A percentile compares a stretch with the other conserved stretches of the same genome.
phyloP scores from a whole-genome alignment of 2,113 vertebrate species.

The Origma solitaria region DNA sequence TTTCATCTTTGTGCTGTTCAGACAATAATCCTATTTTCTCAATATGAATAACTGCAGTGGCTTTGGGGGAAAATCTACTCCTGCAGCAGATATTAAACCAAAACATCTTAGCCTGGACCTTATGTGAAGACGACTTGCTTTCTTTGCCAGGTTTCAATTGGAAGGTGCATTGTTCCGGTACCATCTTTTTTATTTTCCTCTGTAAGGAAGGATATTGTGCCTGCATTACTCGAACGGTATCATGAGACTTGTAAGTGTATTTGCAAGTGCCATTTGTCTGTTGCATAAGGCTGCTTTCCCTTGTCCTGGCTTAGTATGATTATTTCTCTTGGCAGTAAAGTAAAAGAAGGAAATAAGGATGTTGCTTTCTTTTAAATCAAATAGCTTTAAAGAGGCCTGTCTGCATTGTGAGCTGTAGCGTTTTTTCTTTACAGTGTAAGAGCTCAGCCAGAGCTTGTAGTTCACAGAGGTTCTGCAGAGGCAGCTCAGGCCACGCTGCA shows the following conservation, averaged over 20 bases:
- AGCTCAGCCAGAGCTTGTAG: background rate
- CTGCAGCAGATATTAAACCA: background rate
- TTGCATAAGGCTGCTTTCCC: background rate
- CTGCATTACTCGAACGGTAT: background rate
- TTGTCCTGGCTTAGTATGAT: background rate
- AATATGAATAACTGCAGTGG: constrained; percentile 13
- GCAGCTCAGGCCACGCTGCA: background rate
- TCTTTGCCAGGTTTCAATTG: background rate
- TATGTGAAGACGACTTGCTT: background rate
- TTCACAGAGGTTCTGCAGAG: background rate
- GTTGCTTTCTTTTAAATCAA: background rate
- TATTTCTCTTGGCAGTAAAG: background rate
- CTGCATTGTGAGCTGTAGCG: background rate
- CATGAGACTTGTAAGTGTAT: background rate
- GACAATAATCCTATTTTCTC: constrained; percentile 33
- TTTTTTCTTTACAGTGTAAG: background rate
- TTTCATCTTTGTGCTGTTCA: background rate
- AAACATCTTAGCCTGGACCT: background rate
- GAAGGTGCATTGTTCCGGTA: background rate
- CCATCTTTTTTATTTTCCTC: accelerated
- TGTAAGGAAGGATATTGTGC: background rate
- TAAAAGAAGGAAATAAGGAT: background rate
- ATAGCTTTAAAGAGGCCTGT: background rate
- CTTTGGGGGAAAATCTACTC: background rate
- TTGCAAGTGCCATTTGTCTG: background rate